A percentile compares a stretch with the other conserved stretches of the same genome.
phyloP scores from a whole-genome alignment of 2,797 vertebrate genomes.

The Xenentodon cancila region DNA sequence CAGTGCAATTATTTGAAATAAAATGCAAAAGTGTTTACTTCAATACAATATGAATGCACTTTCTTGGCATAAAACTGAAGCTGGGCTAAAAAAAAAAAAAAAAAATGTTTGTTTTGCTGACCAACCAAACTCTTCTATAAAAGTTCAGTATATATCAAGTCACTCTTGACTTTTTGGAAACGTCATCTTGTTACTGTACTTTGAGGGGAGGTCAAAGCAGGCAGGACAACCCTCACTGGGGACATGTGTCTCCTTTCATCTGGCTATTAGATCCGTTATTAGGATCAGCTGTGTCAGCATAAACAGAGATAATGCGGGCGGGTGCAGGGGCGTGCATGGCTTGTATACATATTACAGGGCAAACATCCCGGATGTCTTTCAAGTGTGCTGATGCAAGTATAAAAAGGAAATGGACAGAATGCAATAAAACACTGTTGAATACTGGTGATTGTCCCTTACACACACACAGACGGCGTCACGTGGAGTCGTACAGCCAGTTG shows the following conservation, averaged over 20 bases:
- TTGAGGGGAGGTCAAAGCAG: constrained; percentile 26
- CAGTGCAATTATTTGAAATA: constrained; percentile 20
- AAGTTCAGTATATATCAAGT: neutral
- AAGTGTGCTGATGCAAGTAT: constrained; percentile 34
- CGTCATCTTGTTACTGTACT: constrained; percentile 2
- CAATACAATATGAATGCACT: neutral
- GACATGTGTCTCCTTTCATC: constrained; percentile 37
- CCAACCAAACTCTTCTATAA: neutral
- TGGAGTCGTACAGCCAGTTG: constrained; percentile 48
- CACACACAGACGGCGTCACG: constrained; percentile 31
- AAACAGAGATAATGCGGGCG: constrained; percentile 11
- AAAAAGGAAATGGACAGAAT: constrained; percentile 24
- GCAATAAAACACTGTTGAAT: constrained; percentile 33
- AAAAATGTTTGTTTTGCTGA: neutral
- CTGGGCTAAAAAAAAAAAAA: neutral
- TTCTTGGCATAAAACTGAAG: constrained; percentile 2
- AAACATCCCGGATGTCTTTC: constrained; percentile 14
- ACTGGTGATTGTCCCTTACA: constrained; percentile 40
- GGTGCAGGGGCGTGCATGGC: neutral
- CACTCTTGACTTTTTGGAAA: neutral
- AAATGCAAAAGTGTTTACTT: constrained; percentile 18
- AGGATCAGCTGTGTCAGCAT: constrained; percentile 46
- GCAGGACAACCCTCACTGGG: constrained; percentile 8
- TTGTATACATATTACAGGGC: constrained; percentile 25
- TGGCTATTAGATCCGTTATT: constrained; percentile 35